Base-by-base conservation (phyloP, 2,888 invertebrate genomes). In the Crossocerus cetratus region DNA sequence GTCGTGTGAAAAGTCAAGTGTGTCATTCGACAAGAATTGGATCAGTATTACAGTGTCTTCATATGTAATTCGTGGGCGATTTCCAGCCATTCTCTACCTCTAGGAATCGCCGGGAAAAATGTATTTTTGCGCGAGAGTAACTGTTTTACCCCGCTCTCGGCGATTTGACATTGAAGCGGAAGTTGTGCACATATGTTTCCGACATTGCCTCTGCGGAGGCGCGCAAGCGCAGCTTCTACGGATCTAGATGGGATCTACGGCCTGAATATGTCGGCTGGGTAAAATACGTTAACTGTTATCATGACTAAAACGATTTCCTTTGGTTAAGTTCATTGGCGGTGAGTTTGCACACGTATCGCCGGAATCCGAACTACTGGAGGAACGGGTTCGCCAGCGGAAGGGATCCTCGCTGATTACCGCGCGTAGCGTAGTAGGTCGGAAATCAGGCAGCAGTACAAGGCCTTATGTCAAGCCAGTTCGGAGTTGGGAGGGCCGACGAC, bases 181-280 rank as follows among this genome's bases (percentile, higher is more conserved):
- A 85, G 78, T 86, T 72, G 77, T 74, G 83, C 81, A 84, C 88
- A 88, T 87, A 89, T 88, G 88, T 89, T 89, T 88, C 87, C 87
- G 86, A 83, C 71, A 68, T 77, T 72, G 76, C 69, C 82, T 78
- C 62, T 78, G 81, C 81, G 74, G 68, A 68, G 23, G 49, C 32
- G 82, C 84, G 85, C 85, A 82, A 74, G 87, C 88, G 88, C 86
- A 83, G 66, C 79, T 60, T 66, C 72, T 82, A 32, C 32, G 32
- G 32, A 32, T 32, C 32, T 32, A 32, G 2, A 32, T 32, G 32
- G 32, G 32, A 32, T 32, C 32, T 32, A 81, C 81, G 81, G 85
- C 76, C 85, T 84, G 85, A 88, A 87, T 83, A 89, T 89, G 88
- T 89, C 89, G 89, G 85, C 86, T 86, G 86, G 84, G 78, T 86